These are phyloP conservation scores for Platypus cylindrus DNA, from an alignment of 2,888 invertebrate species.

Conservation along the genomic window DNA sequence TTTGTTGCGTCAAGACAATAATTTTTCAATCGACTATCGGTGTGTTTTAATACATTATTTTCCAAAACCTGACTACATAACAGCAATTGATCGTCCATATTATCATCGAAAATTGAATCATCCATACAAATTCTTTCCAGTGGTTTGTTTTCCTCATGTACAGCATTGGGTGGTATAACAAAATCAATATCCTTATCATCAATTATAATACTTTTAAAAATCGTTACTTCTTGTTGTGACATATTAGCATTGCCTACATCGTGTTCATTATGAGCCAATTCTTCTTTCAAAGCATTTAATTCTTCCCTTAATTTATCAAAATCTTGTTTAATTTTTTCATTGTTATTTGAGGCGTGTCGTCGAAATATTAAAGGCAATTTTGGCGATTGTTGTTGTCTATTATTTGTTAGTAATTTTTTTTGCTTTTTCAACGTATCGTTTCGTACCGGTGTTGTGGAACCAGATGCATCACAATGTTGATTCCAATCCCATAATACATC, in stretches of 20 bases:
- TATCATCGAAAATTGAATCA: slow-evolving; percentile 29
- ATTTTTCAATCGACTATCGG: not conserved
- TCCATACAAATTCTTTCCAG: slow-evolving; percentile 9
- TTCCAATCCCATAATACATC: slow-evolving; percentile 42
- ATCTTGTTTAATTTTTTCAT: slow-evolving; percentile 18
- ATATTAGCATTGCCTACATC: slow-evolving; percentile 23
- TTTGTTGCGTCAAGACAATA: not conserved
- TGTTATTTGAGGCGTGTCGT: slow-evolving; percentile 23
- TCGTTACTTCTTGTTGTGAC: slow-evolving; percentile 24
- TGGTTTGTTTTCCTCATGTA: too few species aligned
- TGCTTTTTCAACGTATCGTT: slow-evolving; percentile 15
- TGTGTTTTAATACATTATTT: slow-evolving; percentile 6
- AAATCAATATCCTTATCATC: too few species aligned
- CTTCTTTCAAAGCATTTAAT: slow-evolving; percentile 25
- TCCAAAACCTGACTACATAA: slow-evolving; percentile 30
- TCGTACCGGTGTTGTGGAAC: slow-evolving; percentile 18
- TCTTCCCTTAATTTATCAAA: slow-evolving; percentile 31
- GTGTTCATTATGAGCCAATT: slow-evolving; percentile 24
- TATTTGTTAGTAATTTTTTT: slow-evolving; percentile 16
- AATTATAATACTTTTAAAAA: slow-evolving; percentile 18
- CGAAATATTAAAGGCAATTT: slow-evolving; percentile 25
- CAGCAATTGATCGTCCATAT: slow-evolving; percentile 29
- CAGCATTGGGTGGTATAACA: too few species aligned
- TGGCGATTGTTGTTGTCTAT: slow-evolving; percentile 23
- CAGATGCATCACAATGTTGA: slow-evolving; percentile 29